Evolutionary conservation across 2,113 vertebrate genomes (phyloP), one percentile per base, ranked within the genome.

Genomic region (Glaucidium brasilianum): DNA sequence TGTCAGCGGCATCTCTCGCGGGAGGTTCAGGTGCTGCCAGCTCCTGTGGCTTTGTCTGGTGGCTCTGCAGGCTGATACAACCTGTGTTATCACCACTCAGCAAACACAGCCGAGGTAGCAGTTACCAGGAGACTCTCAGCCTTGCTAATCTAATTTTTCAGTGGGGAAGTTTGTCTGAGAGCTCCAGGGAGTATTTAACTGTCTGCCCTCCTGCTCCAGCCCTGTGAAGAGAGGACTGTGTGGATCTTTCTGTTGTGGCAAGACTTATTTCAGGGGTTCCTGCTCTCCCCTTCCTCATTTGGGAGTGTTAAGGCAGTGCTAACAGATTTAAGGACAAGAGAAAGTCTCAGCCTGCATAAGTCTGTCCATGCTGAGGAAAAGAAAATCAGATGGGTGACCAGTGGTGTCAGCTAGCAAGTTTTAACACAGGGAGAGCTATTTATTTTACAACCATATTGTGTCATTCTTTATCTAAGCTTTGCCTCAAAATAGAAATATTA

Each of bases 1-100:
- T 27, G 0, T 53, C 22, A 34, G 25, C 2, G 0, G n/a, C 1
- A 1, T 15, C 55, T 16, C 71, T 67, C 1, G 1, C 39, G 5
- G 78, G 60, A 47, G 74, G 39, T 14, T 6, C n/a, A 10, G 43
- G 68, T 9, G 34, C 63, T 34, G n/a, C 30, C 0, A 3, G 26
- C 75, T 82, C 78, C 93, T 2, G 2, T 15, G 73, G 49, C 21
- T 47, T 22, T 52, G 53, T 19, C 81, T 30, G 60, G 49, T 15
- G 13, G 74, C 75, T 63, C 11, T 63, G 68, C 27, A 32, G 69
- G 69, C 55, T 75, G 68, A 16, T 19, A 25, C 0, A 7, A n/a
- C 50, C 37, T 5, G 29, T 35, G 80, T 39, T 89, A 49, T 85
- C 90, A n/a, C 68, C 32, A 1, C 63, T 45, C 6, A 1, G 63